phyloP scores from a whole-genome alignment of 2,797 vertebrate genomes.

The Pyrocephalus nanus region DNA sequence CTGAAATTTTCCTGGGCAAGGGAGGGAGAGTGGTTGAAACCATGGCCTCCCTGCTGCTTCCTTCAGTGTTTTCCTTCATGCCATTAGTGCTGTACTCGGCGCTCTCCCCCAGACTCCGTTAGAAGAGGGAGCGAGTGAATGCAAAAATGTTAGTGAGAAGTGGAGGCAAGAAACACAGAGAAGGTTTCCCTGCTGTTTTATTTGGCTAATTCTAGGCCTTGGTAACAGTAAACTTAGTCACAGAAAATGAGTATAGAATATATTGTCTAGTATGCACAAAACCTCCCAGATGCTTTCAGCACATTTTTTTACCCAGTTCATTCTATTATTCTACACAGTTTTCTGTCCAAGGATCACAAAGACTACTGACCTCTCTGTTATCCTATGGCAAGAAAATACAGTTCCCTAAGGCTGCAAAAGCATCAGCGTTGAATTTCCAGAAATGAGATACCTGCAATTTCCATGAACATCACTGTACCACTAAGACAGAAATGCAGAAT shows the following conservation, averaged over 20 bases:
- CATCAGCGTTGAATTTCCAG: not conserved
- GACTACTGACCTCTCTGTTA: conserved; percentile 13
- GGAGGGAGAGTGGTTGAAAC: not conserved
- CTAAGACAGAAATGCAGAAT: not conserved
- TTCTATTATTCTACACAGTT: not conserved
- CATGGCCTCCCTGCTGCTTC: not conserved
- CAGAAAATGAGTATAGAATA: not conserved
- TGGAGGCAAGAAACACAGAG: not conserved
- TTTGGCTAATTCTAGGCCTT: conserved; percentile 8
- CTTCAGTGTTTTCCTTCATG: conserved; percentile 9
- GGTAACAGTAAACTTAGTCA: conserved; percentile 3
- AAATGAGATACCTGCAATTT: not conserved
- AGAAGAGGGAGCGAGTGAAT: not conserved
- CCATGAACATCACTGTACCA: not conserved
- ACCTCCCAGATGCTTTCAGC: conserved; percentile 24
- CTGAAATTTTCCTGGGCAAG: not conserved
- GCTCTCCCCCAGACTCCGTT: not conserved
- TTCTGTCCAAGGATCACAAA: not conserved
- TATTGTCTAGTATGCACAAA: not conserved
- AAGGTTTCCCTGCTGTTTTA: conserved; percentile 43
- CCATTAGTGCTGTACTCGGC: not conserved
- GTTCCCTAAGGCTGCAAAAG: not conserved
- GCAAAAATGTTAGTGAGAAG: not conserved
- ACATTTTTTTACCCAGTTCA: not conserved
- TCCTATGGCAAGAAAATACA: not conserved